A percentile compares a stretch with the other conserved stretches of the same genome.
phyloP scores from a whole-genome alignment of 2,888 invertebrate genomes.

The Ichneumon xanthorius region DNA sequence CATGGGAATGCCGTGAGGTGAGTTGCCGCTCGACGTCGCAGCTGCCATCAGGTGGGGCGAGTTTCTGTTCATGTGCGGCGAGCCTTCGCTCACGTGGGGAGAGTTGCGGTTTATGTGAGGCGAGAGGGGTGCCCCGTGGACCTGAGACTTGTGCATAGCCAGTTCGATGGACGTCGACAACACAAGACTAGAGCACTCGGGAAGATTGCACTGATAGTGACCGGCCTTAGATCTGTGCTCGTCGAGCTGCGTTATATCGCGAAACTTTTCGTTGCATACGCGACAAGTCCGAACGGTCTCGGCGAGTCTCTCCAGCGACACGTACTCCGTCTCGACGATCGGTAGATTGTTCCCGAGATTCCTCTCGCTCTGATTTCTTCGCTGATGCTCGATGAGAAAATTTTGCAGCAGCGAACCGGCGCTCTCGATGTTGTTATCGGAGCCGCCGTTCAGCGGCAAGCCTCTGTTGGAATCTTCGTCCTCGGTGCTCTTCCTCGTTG shows the following conservation, averaged over 20 bases:
- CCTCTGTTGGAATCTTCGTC: conserved; percentile 65
- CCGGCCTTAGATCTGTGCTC: conserved; percentile 87
- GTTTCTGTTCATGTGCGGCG: conserved; percentile 75
- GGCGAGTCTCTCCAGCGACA: conserved; percentile 88
- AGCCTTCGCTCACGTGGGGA: conserved; percentile 72
- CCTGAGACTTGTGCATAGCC: conserved; percentile 80
- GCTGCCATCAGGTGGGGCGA: conserved; percentile 68
- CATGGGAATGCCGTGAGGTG: conserved; percentile 73
- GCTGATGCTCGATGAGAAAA: conserved; percentile 81
- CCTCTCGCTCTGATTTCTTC: conserved; percentile 69
- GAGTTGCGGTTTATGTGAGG: conserved; percentile 73
- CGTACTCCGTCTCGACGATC: conserved; percentile 87
- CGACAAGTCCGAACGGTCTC: conserved; percentile 87
- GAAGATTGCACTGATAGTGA: conserved; percentile 86
- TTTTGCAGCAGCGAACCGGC: conserved; percentile 78
- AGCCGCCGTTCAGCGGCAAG: conserved; percentile 66
- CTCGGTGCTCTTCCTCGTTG: conserved; percentile 72
- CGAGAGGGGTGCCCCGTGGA: conserved; percentile 78
- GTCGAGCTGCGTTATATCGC: conserved; percentile 86
- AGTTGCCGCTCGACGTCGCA: conserved; percentile 61
- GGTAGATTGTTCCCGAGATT: conserved; percentile 59
- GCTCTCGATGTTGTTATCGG: conserved; percentile 74
- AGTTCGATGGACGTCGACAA: conserved; percentile 80
- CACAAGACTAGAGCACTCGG: conserved; percentile 81
- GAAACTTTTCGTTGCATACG: conserved; percentile 88